Evolutionary conservation across 2,888 invertebrate genomes (phyloP), one percentile per base, ranked within the genome.

Genomic region (Drosophila macrospina): DNA sequence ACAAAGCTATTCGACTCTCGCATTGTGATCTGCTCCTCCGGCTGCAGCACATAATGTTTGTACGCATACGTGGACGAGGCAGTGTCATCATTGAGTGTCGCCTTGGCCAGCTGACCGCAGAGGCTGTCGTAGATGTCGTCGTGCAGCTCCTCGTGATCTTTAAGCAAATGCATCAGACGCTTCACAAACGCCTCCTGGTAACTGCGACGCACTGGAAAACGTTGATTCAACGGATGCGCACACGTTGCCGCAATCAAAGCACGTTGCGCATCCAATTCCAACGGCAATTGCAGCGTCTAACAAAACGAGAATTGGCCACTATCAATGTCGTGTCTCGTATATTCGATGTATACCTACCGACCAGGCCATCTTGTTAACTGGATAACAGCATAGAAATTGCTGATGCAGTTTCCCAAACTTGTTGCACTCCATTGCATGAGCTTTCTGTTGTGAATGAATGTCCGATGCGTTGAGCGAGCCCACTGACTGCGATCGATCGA

Each of bases 1-100:
- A 97, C 95, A 88, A 96, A 94, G 88, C 94, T 95, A 60, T 93
- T 94, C 63, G 95, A 96, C 91, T 97, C 97, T 77, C 94, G 94
- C 52, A 96, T 91, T 11, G 94, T 95, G 32, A 96, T 91, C 34
- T 92, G 86, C 32, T 91, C 87, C 34, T 89, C 48, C 3, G 62
- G 42, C 4, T 75, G 63, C 3, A 91, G 59, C 1, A 86, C 66
- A 90, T 95, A 96, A 91, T 96, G 96, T 56, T 94, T 94, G 90
- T 94, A 95, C 70, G 93, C 93, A 78, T 93, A 94, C 0, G 36
- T 4, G 0, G 51, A 0, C 4, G 36, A 2, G 0, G 32, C 4
- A 1, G 26, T 1, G 7, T 4, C 7, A 2, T 15, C 5, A 0
- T 41, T 48, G 5, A 67, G 7, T 1, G 36, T 45, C 4, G 44